Base-by-base conservation (phyloP, 2,113 vertebrate species). In the Protobothrops mucrosquamatus region DNA sequence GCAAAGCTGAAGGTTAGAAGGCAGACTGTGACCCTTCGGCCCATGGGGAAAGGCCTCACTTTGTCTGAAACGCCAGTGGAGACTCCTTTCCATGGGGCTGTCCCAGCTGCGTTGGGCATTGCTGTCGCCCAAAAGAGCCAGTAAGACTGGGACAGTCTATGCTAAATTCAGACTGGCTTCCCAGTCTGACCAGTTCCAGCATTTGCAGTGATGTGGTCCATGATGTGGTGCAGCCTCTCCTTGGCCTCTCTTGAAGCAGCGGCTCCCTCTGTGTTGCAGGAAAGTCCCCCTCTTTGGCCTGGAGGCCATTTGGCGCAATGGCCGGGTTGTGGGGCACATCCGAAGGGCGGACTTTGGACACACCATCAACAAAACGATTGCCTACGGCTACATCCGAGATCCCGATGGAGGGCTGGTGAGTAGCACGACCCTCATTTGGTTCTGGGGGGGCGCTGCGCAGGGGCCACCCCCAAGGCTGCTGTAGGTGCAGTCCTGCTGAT, bases 251-350 rank as follows among this genome's bases (percentile, higher is more conserved):
- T 22, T 64, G 2, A 85, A 7, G 24, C n/a, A 26, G 91, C 0
- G 1, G 9, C 29, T 87, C 90, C 85, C 92, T 93, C 61, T 93
- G 0, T 64, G 1, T 87, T 57, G 2, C 0, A 99, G 99, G 88
- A 99, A 98, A 95, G 98, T 99, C 64, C 99, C 99, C 0, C 98
- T 99, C 98, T 99, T 99, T 0, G 99, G 99, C 48, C 97, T 99
- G 96, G 99, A 99, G 96, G 99, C 98, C 0, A 93, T 99, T 96
- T 99, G 98, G 98, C 97, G 99, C 61, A 97, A 99, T 0, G 98
- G 98, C 0, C 64, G 97, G 26, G 98, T 98, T 3, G 98, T 99
- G 0, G 99, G 99, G 89, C 98, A 99, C 88, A 93, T 99, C 91
- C 98, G 99, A 0, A 97, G 98, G n/a, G 97, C 99, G 0, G 99